These are phyloP conservation scores for Cololabis saira DNA, from an alignment of 2,113 vertebrate species.

Conservation along the genomic window DNA sequence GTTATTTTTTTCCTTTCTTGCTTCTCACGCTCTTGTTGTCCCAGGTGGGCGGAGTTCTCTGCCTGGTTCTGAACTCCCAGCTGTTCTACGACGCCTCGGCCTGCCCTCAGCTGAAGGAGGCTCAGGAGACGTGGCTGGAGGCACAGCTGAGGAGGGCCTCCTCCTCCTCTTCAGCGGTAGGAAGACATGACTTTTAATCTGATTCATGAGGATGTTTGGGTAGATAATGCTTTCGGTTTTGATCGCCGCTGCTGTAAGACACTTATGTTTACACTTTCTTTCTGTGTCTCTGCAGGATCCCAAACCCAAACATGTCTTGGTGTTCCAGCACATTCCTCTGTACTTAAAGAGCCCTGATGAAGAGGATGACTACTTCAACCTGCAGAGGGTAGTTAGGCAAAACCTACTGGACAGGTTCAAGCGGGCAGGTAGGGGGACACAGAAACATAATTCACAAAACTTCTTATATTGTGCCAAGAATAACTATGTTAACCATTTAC, in stretches of 20 bases:
- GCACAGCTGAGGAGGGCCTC: constrained; percentile 83
- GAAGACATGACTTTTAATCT: background rate
- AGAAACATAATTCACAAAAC: background rate
- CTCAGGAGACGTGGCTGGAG: constrained; percentile 91
- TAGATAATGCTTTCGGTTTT: background rate
- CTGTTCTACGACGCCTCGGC: constrained; percentile 86
- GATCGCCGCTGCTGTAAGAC: background rate
- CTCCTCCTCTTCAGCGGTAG: constrained; percentile 52
- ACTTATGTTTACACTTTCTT: constrained; percentile 10
- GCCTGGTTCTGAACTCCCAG: constrained; percentile 96
- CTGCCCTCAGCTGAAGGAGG: constrained; percentile 85
- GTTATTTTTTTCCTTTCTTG: background rate
- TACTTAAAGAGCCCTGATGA: constrained; percentile 86
- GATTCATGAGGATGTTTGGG: constrained; percentile 9
- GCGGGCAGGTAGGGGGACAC: constrained; percentile 84
- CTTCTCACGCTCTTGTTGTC: constrained; percentile 3
- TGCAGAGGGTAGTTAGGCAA: constrained; percentile 82
- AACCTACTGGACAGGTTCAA: constrained; percentile 86
- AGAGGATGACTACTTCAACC: constrained; percentile 93
- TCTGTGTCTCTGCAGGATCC: constrained; percentile 33
- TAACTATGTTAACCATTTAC: background rate
- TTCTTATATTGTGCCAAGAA: background rate
- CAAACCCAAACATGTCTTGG: constrained; percentile 84
- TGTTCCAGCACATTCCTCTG: constrained; percentile 97
- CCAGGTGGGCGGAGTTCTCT: constrained; percentile 89